Evolutionary conservation across 2,888 invertebrate species (phyloP).

Genomic region (Parnassius mnemosyne): DNA sequence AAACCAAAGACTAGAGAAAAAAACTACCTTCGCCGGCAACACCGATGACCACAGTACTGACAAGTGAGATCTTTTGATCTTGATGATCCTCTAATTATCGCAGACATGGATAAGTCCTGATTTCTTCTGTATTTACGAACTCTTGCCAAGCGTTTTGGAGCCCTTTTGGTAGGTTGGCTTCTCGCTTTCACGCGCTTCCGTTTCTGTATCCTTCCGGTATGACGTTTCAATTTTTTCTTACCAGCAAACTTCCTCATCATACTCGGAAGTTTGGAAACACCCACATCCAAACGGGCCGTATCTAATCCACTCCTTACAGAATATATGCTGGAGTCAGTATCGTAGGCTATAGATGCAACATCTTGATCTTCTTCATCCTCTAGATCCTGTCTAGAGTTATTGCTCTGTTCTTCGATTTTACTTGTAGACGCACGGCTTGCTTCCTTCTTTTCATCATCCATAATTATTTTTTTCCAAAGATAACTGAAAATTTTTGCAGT

Average conservation of each 20-base stretch:
- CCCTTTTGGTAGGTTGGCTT: conserved; percentile 32
- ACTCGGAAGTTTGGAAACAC: conserved; percentile 29
- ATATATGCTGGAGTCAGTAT: conserved; percentile 35
- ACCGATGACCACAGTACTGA: conserved; percentile 52
- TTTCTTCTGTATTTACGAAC: conserved; percentile 31
- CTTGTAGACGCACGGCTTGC: conserved; percentile 44
- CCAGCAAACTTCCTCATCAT: conserved; percentile 28
- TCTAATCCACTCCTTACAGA: conserved; percentile 41
- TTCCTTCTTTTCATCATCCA: conserved; percentile 50
- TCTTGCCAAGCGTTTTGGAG: conserved; percentile 36
- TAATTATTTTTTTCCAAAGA: conserved; percentile 43
- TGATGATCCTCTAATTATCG: conserved; percentile 46
- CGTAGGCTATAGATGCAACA: conserved; percentile 36
- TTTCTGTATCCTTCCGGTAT: conserved; percentile 45
- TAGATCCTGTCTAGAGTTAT: conserved; percentile 33
- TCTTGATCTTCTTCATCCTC: conserved; percentile 34
- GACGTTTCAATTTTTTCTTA: conserved; percentile 35
- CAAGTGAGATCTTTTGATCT: conserved; percentile 28
- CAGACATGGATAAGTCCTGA: conserved; percentile 40
- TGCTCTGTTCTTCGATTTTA: conserved; percentile 41
- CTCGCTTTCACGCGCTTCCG: conserved; percentile 30
- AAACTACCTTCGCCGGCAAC: conserved; percentile 58
- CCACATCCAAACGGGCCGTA: conserved; percentile 33
- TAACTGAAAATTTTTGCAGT: conserved; percentile 36
- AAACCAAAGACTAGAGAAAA: not conserved